phyloP scores from a whole-genome alignment of 2,888 invertebrate species.

The Tenthredo mesomela region DNA sequence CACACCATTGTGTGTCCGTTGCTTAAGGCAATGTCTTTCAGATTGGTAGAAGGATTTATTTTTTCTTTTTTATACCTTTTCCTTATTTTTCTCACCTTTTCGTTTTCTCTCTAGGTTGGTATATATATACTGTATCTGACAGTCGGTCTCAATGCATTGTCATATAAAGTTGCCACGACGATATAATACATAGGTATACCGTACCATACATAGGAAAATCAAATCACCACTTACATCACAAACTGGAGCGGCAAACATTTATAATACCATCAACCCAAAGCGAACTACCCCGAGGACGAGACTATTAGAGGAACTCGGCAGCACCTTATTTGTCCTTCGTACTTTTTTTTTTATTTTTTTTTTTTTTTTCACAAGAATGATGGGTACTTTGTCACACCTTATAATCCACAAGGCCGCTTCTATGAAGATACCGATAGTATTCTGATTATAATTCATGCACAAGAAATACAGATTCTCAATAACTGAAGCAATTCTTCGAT shows the following conservation, averaged over 20 bases:
- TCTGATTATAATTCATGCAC: background rate
- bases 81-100: slow-evolving; percentile 2
- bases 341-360: slow-evolving; percentile 19
- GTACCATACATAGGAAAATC: slow-evolving; percentile 17
- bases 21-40: slow-evolving; percentile 24
- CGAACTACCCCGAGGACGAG: slow-evolving; percentile 5
- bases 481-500: background rate
- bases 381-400: slow-evolving; percentile 18
- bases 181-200: background rate
- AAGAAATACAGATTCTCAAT: background rate
- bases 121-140: background rate
- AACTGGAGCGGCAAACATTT: slow-evolving; percentile 52
- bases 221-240: slow-evolving; percentile 45
- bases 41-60: background rate
- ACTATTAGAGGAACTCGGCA: slow-evolving; percentile 47
- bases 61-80: background rate
- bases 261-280: slow-evolving; percentile 50
- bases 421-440: background rate
- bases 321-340: slow-evolving; percentile 48
- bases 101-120: background rate
- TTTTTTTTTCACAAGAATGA: background rate
- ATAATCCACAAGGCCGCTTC: slow-evolving; percentile 18
- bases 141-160: background rate
- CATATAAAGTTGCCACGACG: background rate
- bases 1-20: slow-evolving; percentile 43